Conservation (phyloP, 1,140 invertebrate genomes). For the Sycobia sp. region DNA sequence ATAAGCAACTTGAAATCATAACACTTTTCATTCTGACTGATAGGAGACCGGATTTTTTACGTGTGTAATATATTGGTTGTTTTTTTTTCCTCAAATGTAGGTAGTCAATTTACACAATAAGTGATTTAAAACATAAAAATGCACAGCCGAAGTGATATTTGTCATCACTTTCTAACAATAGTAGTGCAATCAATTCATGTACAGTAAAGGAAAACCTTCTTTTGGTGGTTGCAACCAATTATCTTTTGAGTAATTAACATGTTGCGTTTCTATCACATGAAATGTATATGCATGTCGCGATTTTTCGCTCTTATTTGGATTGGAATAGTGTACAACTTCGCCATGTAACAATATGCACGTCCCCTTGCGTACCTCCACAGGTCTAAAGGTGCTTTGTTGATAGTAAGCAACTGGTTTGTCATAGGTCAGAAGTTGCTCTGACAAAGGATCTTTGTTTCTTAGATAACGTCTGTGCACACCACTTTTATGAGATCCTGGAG, state of each 20-base stretch:
- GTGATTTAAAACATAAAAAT: too few species aligned
- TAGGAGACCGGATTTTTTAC: too few species aligned
- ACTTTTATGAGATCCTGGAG: conserved; percentile 87
- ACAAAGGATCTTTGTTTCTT: conserved; percentile 70
- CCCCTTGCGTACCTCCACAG: conserved; percentile 82
- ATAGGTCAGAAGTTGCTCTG: conserved; percentile 68
- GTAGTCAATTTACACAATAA: too few species aligned
- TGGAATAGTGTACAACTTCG: conserved; percentile 91
- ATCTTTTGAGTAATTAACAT: conserved; percentile 76
- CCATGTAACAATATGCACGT: conserved; percentile 89
- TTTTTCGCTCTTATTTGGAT: conserved; percentile 78
- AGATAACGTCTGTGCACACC: conserved; percentile 76
- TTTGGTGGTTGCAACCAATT: conserved; percentile 84
- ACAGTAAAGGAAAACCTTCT: conserved; percentile 68
- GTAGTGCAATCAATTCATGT: conserved; percentile 63
- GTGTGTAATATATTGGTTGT: too few species aligned
- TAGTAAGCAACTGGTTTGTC: conserved; percentile 72
- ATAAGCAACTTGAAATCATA: too few species aligned
- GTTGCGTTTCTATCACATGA: conserved; percentile 84
- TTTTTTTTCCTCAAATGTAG: too few species aligned
- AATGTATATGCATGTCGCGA: conserved; percentile 96
- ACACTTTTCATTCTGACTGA: too few species aligned
- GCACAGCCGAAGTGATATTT: too few species aligned
- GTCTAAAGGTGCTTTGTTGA: conserved; percentile 76
- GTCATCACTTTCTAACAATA: too few species aligned